A percentile compares a stretch with the other conserved stretches of the same genome.
phyloP scores from a whole-genome alignment of 2,797 vertebrate species.

The Staurois parvus region DNA sequence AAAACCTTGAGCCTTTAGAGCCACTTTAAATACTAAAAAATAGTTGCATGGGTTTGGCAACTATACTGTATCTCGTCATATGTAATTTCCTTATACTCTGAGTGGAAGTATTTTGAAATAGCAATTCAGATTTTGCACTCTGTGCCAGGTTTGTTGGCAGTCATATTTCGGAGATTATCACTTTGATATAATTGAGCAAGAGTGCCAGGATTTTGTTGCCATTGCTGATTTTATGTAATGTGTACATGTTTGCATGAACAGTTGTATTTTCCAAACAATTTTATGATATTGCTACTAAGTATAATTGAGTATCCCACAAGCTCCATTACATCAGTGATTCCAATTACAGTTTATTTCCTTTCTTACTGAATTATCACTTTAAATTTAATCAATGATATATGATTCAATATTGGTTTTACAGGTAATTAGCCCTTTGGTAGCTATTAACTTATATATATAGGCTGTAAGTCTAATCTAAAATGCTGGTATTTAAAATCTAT shows the following conservation, averaged over 20 bases:
- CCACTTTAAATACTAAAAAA: too few species aligned
- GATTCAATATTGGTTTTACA: conserved; percentile 50
- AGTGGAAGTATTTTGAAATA: conserved; percentile 20
- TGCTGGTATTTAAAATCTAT: background rate
- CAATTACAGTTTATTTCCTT: conserved; percentile 69
- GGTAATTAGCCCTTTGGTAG: conserved; percentile 51
- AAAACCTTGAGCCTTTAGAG: too few species aligned
- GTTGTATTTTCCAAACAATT: conserved; percentile 49
- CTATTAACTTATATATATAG: conserved; percentile 41
- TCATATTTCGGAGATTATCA: conserved; percentile 61
- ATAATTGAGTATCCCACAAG: conserved; percentile 62
- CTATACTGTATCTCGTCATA: conserved; percentile 8
- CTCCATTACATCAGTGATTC: conserved; percentile 44
- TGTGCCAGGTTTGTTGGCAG: conserved; percentile 53
- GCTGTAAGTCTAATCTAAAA: conserved; percentile 16
- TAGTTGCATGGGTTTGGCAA: background rate
- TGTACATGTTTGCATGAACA: conserved; percentile 54
- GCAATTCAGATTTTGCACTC: background rate
- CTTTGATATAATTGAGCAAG: conserved; percentile 62
- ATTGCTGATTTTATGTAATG: conserved; percentile 36
- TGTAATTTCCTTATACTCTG: conserved; percentile 8
- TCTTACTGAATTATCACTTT: conserved; percentile 62
- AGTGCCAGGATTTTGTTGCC: conserved; percentile 52
- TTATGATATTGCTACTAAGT: conserved; percentile 60
- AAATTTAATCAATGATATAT: conserved; percentile 65